phyloP scores from a whole-genome alignment of 1,140 invertebrate genomes.

The Zaprionus africanus region DNA sequence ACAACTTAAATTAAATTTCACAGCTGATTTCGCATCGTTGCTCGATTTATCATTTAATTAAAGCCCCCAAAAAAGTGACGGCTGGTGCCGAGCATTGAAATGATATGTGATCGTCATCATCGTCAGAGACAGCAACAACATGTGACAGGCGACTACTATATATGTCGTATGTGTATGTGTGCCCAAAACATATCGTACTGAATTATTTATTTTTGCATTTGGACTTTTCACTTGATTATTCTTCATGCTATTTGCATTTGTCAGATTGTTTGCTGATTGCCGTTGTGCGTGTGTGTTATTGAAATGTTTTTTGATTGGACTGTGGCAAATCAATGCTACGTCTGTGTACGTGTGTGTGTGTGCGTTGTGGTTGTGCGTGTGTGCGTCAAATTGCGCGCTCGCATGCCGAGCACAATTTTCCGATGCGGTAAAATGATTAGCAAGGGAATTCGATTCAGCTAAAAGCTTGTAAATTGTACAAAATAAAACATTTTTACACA shows the following conservation, averaged over 20 bases:
- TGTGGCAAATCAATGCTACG: constrained; percentile 30
- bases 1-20: constrained; percentile 38
- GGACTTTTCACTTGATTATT: constrained; percentile 30
- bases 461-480: constrained; percentile 38
- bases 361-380: constrained; percentile 1
- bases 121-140: too few relatives aligned
- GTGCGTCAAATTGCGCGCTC: constrained; percentile 28
- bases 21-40: constrained; percentile 50
- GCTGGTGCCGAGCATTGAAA: constrained; percentile 32
- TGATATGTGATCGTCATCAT: not conserved
- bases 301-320: constrained; percentile 60
- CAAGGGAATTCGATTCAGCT: constrained; percentile 33
- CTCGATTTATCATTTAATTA: constrained; percentile 76
- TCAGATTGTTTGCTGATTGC: constrained; percentile 76
- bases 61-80: constrained; percentile 17
- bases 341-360: constrained; percentile 15
- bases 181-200: not conserved
- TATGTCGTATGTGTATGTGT: not conserved
- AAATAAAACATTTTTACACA: not conserved
- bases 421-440: constrained; percentile 37
- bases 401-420: constrained; percentile 30
- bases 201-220: constrained; percentile 43
- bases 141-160: not conserved
- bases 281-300: constrained; percentile 29
- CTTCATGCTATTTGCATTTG: constrained; percentile 63